Percentiles rank a stretch among this genome's conserved stretches.
These are phyloP conservation scores for Sycophila sp. DNA, from an alignment of 1,140 invertebrate genomes.

Conservation along the genomic window DNA sequence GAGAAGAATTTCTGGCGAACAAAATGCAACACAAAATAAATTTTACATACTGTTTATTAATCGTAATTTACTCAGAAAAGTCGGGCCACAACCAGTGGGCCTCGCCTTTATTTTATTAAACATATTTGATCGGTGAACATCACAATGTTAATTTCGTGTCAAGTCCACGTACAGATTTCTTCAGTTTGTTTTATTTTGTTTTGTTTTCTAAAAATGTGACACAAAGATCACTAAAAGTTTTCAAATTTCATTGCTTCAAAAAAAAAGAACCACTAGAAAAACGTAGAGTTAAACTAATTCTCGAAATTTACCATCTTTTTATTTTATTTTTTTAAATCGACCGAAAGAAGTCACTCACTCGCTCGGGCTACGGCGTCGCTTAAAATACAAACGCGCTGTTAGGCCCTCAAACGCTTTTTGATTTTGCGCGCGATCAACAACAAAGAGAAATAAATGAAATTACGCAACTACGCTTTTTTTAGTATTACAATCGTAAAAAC, in stretches of 20 bases:
- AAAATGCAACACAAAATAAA: constrained; percentile 42
- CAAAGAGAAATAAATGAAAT: neutral
- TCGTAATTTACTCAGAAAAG: constrained; percentile 60
- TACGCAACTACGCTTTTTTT: neutral
- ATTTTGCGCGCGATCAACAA: neutral
- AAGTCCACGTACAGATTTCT: constrained; percentile 47
- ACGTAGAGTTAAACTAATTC: neutral
- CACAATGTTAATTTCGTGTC: constrained; percentile 56
- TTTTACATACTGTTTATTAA: constrained; percentile 63
- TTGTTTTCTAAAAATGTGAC: constrained; percentile 46
- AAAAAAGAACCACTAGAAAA: neutral
- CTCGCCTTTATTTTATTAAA: constrained; percentile 49
- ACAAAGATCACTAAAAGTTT: constrained; percentile 44
- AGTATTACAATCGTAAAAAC: neutral
- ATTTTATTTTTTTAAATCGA: no score
- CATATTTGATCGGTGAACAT: constrained; percentile 59
- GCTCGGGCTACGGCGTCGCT: neutral
- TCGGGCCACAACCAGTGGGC: constrained; percentile 61
- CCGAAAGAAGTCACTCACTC: neutral
- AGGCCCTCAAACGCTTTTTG: neutral
- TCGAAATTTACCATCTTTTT: neutral
- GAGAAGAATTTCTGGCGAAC: neutral
- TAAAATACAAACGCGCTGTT: constrained; percentile 2
- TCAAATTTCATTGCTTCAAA: constrained; percentile 11
- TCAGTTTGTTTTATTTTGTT: constrained; percentile 39